Percentiles rank a stretch among this genome's conserved stretches.
Evolutionary conservation across 2,797 vertebrate species (phyloP).

Genomic region (Synanceia verrucosa): DNA sequence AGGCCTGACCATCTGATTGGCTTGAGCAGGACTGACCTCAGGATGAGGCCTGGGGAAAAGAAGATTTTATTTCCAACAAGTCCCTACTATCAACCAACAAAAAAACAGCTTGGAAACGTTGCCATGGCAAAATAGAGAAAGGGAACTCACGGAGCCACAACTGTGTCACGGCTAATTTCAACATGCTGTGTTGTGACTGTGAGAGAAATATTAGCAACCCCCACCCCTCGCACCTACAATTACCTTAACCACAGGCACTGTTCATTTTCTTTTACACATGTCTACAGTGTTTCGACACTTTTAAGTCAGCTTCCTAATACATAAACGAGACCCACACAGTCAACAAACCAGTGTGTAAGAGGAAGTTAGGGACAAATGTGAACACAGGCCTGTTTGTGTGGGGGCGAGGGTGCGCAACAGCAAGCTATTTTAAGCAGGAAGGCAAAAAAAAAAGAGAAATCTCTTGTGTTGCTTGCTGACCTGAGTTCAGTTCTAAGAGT

Average conservation of each 20-base stretch:
- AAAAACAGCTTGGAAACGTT: conserved; percentile 59
- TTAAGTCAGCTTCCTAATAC: conserved; percentile 12
- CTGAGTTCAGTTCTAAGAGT: conserved; percentile 7
- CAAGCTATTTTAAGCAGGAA: conserved; percentile 39
- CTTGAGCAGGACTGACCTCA: conserved; percentile 64
- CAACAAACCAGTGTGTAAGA: conserved; percentile 36
- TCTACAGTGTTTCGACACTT: conserved; percentile 5
- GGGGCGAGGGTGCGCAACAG: conserved; percentile 6
- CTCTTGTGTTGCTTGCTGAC: conserved; percentile 13
- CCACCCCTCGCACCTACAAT: background rate
- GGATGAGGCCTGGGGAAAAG: conserved; percentile 67
- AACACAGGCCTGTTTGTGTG: conserved; percentile 44
- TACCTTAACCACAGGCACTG: background rate
- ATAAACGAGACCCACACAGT: conserved; percentile 28
- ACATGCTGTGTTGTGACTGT: background rate
- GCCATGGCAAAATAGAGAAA: conserved; percentile 58
- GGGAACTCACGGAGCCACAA: conserved; percentile 27
- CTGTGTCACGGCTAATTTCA: conserved; percentile 22
- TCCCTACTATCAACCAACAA: conserved; percentile 39
- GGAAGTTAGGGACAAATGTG: conserved; percentile 44
- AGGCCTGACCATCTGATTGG: conserved; percentile 71
- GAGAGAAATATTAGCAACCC: background rate
- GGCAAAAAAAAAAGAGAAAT: background rate
- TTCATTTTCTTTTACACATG: background rate
- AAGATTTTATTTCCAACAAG: conserved; percentile 53